Conservation (phyloP, 2,113 vertebrate genomes). For the Anguilla rostrata region DNA sequence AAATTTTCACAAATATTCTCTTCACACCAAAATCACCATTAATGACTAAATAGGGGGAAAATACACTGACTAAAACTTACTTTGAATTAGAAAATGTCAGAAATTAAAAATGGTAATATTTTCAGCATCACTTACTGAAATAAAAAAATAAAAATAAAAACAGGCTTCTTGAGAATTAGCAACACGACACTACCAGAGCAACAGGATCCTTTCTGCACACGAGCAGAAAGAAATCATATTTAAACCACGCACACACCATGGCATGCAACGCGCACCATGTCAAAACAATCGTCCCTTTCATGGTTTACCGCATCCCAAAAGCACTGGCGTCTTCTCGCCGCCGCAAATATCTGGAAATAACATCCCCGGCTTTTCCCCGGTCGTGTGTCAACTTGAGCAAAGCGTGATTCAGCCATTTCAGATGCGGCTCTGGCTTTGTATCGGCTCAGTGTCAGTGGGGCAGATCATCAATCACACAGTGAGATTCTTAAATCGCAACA, state of each 20-base stretch:
- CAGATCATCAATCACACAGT: neutral
- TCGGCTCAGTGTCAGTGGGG: neutral
- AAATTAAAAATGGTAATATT: too few relatives aligned
- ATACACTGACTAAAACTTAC: too few relatives aligned
- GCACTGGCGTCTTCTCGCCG: neutral
- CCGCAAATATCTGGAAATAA: neutral
- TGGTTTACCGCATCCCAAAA: neutral
- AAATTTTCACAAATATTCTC: too few relatives aligned
- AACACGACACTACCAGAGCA: too few relatives aligned
- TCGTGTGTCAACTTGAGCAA: neutral
- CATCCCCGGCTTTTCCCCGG: slow-evolving; percentile 5
- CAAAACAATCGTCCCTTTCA: neutral
- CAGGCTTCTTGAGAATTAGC: too few relatives aligned
- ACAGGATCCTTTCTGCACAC: too few relatives aligned
- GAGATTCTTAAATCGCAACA: neutral
- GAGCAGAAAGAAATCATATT: too few relatives aligned
- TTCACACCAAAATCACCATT: too few relatives aligned
- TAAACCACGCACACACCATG: neutral
- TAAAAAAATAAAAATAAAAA: too few relatives aligned
- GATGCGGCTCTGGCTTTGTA: neutral
- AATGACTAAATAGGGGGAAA: too few relatives aligned
- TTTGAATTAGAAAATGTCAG: too few relatives aligned
- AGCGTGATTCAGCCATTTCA: neutral
- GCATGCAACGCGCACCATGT: neutral
- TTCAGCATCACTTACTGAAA: too few relatives aligned